Percentiles rank a stretch among this genome's conserved stretches.
phyloP scores from a whole-genome alignment of 2,113 vertebrate species.

The Coturnix japonica region DNA sequence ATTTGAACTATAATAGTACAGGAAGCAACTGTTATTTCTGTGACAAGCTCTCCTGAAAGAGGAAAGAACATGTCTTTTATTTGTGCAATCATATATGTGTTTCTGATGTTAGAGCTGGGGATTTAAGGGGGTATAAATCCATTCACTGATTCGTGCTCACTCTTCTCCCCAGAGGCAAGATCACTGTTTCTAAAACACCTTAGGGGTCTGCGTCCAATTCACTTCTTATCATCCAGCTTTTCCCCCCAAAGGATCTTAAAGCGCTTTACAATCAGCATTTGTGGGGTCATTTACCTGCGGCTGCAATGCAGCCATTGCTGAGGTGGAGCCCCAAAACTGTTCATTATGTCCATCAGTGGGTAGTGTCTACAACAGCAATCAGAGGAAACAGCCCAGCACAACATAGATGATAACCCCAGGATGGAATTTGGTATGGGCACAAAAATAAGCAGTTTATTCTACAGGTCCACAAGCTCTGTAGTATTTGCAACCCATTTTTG shows the following conservation, averaged over 20 bases:
- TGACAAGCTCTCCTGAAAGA: neutral
- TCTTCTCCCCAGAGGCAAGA: neutral
- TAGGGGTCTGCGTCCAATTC: neutral
- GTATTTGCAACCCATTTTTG: neutral
- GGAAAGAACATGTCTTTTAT: neutral
- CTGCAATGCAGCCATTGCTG: neutral
- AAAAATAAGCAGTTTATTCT: neutral
- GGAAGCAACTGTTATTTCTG: neutral
- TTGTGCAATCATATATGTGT: neutral
- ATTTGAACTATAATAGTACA: neutral
- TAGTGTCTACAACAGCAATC: rapidly evolving
- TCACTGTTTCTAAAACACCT: neutral
- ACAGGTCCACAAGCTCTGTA: neutral
- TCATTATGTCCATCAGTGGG: neutral
- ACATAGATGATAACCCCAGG: neutral
- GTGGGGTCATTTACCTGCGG: neutral
- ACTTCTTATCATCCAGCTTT: neutral
- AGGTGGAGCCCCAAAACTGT: neutral
- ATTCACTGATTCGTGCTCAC: neutral
- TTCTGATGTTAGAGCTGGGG: neutral
- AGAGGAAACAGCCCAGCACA: neutral
- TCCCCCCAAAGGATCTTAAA: constrained; percentile 4
- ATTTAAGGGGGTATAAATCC: neutral
- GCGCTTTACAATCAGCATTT: constrained; percentile 34
- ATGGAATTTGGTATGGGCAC: neutral